Percentiles rank a stretch among this genome's conserved stretches.
These are phyloP conservation scores for Galagoides demidoff DNA, from an alignment of 2,797 vertebrate genomes.

Conservation along the genomic window DNA sequence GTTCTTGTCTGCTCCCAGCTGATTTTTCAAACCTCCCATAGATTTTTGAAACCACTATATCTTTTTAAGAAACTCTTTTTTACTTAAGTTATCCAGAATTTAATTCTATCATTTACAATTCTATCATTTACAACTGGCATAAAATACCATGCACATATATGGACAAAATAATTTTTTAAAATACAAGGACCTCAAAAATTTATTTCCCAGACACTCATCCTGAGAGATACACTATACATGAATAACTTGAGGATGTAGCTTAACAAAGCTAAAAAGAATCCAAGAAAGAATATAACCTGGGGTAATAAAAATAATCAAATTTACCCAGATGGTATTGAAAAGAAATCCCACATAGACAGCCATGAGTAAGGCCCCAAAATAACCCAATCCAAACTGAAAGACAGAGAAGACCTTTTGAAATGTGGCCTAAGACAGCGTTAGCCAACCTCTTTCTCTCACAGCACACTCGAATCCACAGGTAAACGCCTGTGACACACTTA, in stretches of 20 bases:
- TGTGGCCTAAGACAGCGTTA: background rate
- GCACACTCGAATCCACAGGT: too few relatives aligned
- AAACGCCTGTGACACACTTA: too few relatives aligned
- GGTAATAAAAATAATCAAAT: slow-evolving; percentile 15
- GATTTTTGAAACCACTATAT: background rate
- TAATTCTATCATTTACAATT: background rate
- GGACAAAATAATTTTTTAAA: background rate
- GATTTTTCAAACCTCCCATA: background rate
- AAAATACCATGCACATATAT: background rate
- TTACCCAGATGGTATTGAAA: background rate
- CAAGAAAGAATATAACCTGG: background rate
- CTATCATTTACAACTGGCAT: background rate
- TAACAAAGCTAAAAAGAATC: background rate
- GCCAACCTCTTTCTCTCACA: too few relatives aligned
- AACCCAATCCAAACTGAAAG: background rate
- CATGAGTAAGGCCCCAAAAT: background rate
- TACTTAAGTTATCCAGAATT: background rate
- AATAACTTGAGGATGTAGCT: background rate
- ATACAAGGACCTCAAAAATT: background rate
- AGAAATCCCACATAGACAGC: background rate
- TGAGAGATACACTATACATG: background rate
- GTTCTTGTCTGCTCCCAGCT: background rate
- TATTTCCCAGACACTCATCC: background rate
- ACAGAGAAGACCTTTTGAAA: background rate
- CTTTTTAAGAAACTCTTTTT: slow-evolving; percentile 10